A percentile compares a stretch with the other conserved stretches of the same genome.
These are phyloP conservation scores for Festucalex cinctus DNA, from an alignment of 2,113 vertebrate species.

Conservation along the genomic window DNA sequence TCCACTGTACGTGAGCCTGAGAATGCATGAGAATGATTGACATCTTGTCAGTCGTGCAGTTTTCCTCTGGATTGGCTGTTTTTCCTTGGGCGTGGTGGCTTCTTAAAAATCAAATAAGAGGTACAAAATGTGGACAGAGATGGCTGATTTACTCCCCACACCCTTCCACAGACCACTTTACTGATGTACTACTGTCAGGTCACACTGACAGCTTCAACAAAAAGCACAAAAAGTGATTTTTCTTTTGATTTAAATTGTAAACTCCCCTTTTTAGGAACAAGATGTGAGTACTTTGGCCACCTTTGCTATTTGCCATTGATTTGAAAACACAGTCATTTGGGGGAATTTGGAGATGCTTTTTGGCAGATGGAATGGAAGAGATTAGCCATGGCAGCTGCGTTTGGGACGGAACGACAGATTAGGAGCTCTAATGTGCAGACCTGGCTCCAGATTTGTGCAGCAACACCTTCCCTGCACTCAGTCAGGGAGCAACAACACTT, in stretches of 20 bases:
- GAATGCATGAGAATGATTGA: too few species aligned
- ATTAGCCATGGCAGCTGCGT: slow-evolving; percentile 77
- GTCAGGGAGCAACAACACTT: slow-evolving; percentile 68
- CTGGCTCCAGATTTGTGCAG: slow-evolving; percentile 78
- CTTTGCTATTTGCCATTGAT: slow-evolving; percentile 36
- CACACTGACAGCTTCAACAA: background rate
- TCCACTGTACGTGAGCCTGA: too few species aligned
- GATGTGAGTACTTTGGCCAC: background rate
- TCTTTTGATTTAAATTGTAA: background rate
- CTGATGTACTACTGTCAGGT: background rate
- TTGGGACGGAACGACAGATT: slow-evolving; percentile 78
- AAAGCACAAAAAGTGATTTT: too few species aligned
- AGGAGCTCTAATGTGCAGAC: slow-evolving; percentile 74
- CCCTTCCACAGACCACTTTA: background rate
- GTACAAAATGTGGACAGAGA: too few species aligned
- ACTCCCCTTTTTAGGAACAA: background rate
- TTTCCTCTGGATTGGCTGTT: too few species aligned
- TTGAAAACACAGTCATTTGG: slow-evolving; percentile 68
- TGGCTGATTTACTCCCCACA: too few species aligned
- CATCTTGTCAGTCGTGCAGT: too few species aligned
- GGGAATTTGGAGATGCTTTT: slow-evolving; percentile 64
- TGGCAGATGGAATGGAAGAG: slow-evolving; percentile 77
- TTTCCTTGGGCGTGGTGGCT: too few species aligned
- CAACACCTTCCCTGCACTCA: slow-evolving; percentile 73
- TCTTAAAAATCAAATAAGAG: too few species aligned